Conservation (phyloP, 2,888 invertebrate genomes). For the Aphrophora alni region DNA sequence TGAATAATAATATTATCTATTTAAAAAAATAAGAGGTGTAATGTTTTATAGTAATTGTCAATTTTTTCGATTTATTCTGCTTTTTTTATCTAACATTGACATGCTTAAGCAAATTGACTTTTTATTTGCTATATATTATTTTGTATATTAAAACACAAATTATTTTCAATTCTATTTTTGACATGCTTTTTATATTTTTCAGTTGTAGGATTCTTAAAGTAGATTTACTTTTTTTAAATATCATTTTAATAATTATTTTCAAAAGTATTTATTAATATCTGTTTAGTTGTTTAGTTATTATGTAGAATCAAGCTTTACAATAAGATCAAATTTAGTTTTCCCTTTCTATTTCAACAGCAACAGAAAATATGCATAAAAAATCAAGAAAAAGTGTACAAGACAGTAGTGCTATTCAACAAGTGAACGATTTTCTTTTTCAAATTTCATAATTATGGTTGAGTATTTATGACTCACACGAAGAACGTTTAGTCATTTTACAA, state of each 20-base stretch:
- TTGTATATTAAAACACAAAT: neutral
- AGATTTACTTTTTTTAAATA: too few species aligned
- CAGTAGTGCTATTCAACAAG: neutral
- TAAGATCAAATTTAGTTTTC: neutral
- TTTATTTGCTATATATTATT: neutral
- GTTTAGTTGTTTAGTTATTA: neutral
- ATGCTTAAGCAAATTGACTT: neutral
- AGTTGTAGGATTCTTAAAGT: neutral
- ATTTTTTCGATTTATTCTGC: neutral
- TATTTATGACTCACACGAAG: constrained; percentile 31
- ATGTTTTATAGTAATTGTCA: too few species aligned
- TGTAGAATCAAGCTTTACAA: neutral
- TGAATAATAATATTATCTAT: too few species aligned
- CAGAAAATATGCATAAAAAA: neutral
- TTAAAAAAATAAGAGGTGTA: too few species aligned
- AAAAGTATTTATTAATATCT: neutral
- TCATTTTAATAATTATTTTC: neutral
- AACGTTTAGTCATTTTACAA: constrained; percentile 37
- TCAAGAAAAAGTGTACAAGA: neutral
- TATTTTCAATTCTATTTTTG: neutral
- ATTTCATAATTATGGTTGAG: constrained; percentile 13
- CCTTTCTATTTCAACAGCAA: neutral
- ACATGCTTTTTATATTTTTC: neutral
- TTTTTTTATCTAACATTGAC: neutral
- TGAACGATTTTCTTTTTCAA: constrained; percentile 24